phyloP scores from a whole-genome alignment of 2,113 vertebrate genomes.

The Ardeotis arabs region DNA sequence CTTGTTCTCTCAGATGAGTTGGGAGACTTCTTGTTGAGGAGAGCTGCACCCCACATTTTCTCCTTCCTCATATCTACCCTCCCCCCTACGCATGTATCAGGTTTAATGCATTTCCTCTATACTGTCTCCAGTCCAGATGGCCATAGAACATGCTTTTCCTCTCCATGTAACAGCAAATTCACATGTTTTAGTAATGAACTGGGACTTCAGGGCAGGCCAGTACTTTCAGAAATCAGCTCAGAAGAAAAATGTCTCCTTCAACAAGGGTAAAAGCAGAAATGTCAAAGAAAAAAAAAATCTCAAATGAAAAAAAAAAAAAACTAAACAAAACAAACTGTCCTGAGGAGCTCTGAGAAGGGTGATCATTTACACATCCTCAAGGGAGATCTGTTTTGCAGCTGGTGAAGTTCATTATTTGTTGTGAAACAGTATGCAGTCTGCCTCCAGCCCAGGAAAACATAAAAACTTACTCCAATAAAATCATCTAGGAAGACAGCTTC shows the following conservation, averaged over 20 bases:
- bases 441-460: neutral
- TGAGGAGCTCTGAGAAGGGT: neutral
- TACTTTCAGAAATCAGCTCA: neutral
- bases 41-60: neutral
- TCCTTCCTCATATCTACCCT: neutral
- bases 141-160: neutral
- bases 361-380: neutral
- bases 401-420: conserved; percentile 4
- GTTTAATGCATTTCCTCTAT: neutral
- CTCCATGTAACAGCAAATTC: neutral
- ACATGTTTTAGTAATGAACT: neutral
- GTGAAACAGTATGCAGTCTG: neutral
- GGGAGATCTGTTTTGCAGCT: conserved; percentile 17
- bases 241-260: neutral
- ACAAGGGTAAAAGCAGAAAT: conserved; percentile 29
- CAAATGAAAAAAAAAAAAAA: neutral
- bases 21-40: neutral
- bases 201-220: neutral
- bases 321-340: neutral
- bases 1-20: neutral
- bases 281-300: neutral
- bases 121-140: neutral
- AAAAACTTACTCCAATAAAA: neutral
- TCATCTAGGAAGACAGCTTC: neutral
- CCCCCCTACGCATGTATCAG: neutral